Percentiles rank a stretch among this genome's conserved stretches.
phyloP scores from a whole-genome alignment of 2,113 vertebrate genomes.

The Syngnathus floridae region DNA sequence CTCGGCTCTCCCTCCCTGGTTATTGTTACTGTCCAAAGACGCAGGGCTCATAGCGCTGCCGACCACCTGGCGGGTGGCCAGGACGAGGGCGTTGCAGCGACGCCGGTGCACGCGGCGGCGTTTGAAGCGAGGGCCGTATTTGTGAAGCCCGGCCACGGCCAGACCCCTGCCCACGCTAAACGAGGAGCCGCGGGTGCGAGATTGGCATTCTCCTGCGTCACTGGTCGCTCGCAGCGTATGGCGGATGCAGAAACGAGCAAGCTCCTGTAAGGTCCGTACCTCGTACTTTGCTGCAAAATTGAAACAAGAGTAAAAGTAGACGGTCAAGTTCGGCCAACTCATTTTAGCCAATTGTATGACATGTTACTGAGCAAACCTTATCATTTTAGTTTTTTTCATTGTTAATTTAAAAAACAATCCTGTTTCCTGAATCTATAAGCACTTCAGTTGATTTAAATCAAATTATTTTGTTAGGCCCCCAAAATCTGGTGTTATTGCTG shows the following conservation, averaged over 20 bases:
- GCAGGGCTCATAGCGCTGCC: slow-evolving; percentile 74
- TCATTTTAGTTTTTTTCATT: too few species aligned
- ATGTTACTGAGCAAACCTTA: too few species aligned
- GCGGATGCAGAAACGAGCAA: slow-evolving; percentile 88
- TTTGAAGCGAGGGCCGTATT: slow-evolving; percentile 78
- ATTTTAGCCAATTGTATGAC: too few species aligned
- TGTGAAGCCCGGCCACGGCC: slow-evolving; percentile 66
- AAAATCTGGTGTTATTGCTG: too few species aligned
- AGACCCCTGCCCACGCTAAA: slow-evolving; percentile 63
- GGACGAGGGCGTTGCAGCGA: slow-evolving; percentile 83
- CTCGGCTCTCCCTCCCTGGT: slow-evolving; percentile 44
- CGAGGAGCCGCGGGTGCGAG: slow-evolving; percentile 54
- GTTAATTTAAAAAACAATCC: too few species aligned
- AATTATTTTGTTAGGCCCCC: too few species aligned
- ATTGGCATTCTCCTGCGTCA: slow-evolving; percentile 25
- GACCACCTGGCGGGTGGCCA: slow-evolving; percentile 83
- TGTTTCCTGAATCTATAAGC: too few species aligned
- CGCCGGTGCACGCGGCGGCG: slow-evolving; percentile 80
- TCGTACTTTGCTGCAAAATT: slow-evolving; percentile 75
- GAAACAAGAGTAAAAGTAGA: not conserved
- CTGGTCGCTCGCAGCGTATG: slow-evolving; percentile 79
- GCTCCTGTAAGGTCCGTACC: slow-evolving; percentile 86
- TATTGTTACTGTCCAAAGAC: slow-evolving; percentile 71
- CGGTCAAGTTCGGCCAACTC: not conserved
- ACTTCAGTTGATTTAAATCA: too few species aligned